Conservation (phyloP, 2,888 invertebrate genomes). For the Pasiphila rectangulata region DNA sequence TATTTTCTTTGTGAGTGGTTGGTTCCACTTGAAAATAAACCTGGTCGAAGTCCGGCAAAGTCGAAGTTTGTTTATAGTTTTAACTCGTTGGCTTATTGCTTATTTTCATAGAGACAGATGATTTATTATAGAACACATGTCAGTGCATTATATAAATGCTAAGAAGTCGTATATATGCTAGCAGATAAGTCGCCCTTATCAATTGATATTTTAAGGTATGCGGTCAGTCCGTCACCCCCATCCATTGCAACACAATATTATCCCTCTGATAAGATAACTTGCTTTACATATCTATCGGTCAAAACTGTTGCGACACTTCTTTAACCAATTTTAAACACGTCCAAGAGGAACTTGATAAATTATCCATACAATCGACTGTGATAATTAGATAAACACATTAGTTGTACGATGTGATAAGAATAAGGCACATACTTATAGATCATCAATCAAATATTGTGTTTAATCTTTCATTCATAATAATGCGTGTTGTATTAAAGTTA, state of each 20-base stretch:
- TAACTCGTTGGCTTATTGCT: too few relatives aligned
- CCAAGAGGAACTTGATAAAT: constrained; percentile 32
- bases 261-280: constrained; percentile 8
- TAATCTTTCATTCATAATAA: constrained; percentile 6
- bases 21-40: neutral
- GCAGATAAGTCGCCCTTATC: constrained; percentile 2
- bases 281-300: constrained; percentile 22
- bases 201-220: constrained; percentile 1
- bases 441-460: constrained; percentile 6
- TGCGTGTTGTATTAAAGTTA: constrained; percentile 11
- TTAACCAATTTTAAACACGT: constrained; percentile 30
- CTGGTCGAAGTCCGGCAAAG: neutral
- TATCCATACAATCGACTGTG: constrained; percentile 43
- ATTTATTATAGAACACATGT: too few relatives aligned
- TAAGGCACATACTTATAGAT: constrained; percentile 11
- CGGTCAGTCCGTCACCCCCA: neutral
- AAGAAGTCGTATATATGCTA: too few relatives aligned
- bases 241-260: constrained; percentile 5
- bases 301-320: constrained; percentile 30
- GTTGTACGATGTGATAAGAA: constrained; percentile 43
- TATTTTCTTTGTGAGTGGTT: constrained; percentile 1
- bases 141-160: too few relatives aligned
- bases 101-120: too few relatives aligned
- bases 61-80: too few relatives aligned
- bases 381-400: constrained; percentile 47